Evolutionary conservation across 2,888 invertebrate genomes (phyloP), one percentile per base, ranked within the genome.

Genomic region (Papilio protenor): DNA sequence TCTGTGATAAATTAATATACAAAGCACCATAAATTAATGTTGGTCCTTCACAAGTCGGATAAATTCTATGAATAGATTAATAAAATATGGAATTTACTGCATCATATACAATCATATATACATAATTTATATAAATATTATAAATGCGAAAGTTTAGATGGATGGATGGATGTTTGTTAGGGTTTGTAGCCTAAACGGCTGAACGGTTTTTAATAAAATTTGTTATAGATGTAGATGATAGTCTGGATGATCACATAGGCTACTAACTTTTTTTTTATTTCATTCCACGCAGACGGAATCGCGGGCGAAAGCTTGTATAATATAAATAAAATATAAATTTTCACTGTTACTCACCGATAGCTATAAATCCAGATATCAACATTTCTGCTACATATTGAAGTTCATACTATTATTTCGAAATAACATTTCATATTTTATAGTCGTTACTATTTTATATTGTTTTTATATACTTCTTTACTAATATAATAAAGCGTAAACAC

Each of bases 321-420:
- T 33, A 33, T 33, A 52, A 16, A 52, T 57, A 11, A 12, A 21
- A 21, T 64, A 40, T 33, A 12, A 10, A 45, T 40, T 57, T 23
- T 18, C 21, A 1, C 5, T 14, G 1, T 8, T 6, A 76, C 76
- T 76, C 18, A 76, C 76, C 76, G 11, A 76, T 61, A 10, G 61
- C 40, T n/a, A 40, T 47, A 2, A 33, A 49, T 21, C 21, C 47
- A 61, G 49, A 64, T 72, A 52, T 72, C 76, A 8, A 64, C 76
- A 76, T 76, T 52, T 72, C 72, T 72, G 18, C 40, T 23, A 59
- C 76, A 72, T 72, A 70, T 76, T 47, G 71, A 21, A 16, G 11
- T 23, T 4, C 14, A 10, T 21, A 21, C 45, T 45, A 59, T 59
- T 14, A n/a, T 64, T 64, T 40, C 18, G 18, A 64, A 64, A 40